phyloP scores from a whole-genome alignment of 2,113 vertebrate species.

The Lepus europaeus region DNA sequence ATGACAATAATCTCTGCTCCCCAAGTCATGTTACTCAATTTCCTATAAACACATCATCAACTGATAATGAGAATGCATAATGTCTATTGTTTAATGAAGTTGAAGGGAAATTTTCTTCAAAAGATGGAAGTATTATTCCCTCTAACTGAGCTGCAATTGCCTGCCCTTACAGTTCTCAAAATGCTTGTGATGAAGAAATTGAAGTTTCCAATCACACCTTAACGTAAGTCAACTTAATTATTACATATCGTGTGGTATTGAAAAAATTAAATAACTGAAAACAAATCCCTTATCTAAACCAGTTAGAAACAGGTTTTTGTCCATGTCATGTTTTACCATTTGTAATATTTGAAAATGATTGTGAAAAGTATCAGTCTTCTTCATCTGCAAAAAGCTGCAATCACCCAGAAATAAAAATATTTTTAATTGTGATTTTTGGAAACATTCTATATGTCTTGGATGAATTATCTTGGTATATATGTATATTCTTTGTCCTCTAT shows the following conservation, averaged over 20 bases:
- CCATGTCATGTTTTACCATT: neutral
- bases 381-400: neutral
- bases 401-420: neutral
- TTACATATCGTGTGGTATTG: neutral
- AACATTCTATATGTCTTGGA: neutral
- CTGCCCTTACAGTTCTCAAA: neutral
- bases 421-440: neutral
- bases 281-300: neutral
- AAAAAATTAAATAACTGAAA: conserved; percentile 34
- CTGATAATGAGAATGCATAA: neutral
- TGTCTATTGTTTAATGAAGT: neutral
- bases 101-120: neutral
- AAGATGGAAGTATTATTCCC: neutral
- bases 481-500: neutral
- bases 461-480: neutral
- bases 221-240: conserved; percentile 6
- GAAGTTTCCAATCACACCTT: neutral
- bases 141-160: neutral
- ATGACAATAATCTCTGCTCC: neutral
- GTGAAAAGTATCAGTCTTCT: neutral
- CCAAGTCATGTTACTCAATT: neutral
- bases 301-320: neutral
- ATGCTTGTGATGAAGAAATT: neutral
- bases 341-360: conserved; percentile 38
- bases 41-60: neutral